Conservation (phyloP, 2,113 vertebrate species). For the Siphamia tubifer region DNA sequence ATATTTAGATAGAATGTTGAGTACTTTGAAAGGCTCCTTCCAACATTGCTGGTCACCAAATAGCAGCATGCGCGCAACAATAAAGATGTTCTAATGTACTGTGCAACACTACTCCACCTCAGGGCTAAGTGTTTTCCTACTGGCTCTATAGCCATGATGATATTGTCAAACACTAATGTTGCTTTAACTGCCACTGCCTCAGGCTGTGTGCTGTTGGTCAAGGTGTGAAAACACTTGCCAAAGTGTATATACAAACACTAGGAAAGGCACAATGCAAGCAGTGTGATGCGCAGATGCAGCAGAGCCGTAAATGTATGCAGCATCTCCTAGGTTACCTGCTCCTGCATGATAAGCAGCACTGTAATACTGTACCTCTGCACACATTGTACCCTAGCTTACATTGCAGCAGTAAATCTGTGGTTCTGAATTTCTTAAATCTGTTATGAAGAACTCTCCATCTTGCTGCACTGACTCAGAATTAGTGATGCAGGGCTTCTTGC, state of each 20-base stretch:
- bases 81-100: slow-evolving; percentile 35
- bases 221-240: slow-evolving; percentile 39
- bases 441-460: neutral
- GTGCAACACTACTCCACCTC: slow-evolving; percentile 27
- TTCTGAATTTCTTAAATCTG: neutral
- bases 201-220: neutral
- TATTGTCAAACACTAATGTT: slow-evolving; percentile 44
- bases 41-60: slow-evolving; percentile 4
- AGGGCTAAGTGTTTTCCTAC: slow-evolving; percentile 34
- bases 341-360: slow-evolving; percentile 21
- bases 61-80: neutral
- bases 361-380: neutral
- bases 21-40: too few species aligned
- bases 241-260: neutral
- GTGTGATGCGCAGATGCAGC: slow-evolving; percentile 23
- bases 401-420: slow-evolving; percentile 24
- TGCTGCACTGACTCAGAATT: neutral
- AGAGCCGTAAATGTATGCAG: slow-evolving; percentile 20
- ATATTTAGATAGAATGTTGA: too few species aligned
- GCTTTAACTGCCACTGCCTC: slow-evolving; percentile 32
- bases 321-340: slow-evolving; percentile 9
- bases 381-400: neutral
- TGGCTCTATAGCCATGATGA: slow-evolving; percentile 24
- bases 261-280: neutral
- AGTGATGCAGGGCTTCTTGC: neutral